phyloP scores from a whole-genome alignment of 2,888 invertebrate species.

The Oxycera nigricornis region DNA sequence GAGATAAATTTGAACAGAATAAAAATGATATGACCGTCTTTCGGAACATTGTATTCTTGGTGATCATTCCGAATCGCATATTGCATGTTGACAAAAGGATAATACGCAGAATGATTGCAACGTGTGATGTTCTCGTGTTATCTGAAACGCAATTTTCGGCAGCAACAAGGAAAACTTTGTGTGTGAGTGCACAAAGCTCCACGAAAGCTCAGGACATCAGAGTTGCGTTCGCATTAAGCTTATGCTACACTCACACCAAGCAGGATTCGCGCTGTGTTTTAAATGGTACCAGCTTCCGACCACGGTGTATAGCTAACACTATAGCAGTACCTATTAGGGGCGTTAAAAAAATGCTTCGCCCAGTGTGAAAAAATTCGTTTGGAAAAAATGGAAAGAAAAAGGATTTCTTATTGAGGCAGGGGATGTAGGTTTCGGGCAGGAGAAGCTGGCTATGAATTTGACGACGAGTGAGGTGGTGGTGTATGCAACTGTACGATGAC shows the following conservation, averaged over 20 bases:
- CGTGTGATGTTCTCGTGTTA: too few species aligned
- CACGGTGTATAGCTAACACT: conserved; percentile 1
- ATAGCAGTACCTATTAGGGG: conserved; percentile 43
- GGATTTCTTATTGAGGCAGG: conserved; percentile 40
- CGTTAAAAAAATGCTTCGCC: conserved; percentile 43
- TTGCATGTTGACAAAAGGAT: too few species aligned
- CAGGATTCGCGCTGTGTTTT: neutral
- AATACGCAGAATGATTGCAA: too few species aligned
- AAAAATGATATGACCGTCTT: too few species aligned
- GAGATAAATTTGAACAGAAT: too few species aligned
- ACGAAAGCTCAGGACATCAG: neutral
- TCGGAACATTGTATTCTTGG: too few species aligned
- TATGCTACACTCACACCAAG: neutral
- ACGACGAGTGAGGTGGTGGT: conserved; percentile 31
- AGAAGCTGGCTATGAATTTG: conserved; percentile 38
- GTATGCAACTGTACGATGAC: neutral
- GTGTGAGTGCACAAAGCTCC: neutral
- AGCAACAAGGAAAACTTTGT: too few species aligned
- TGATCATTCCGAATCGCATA: too few species aligned
- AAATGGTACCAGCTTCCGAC: neutral
- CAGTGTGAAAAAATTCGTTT: conserved; percentile 33
- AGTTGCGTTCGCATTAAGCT: conserved; percentile 16
- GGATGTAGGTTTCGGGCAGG: conserved; percentile 37
- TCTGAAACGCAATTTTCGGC: too few species aligned
- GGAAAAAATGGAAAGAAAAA: conserved; percentile 39